These are phyloP conservation scores for Coleophora deauratella DNA, from an alignment of 2,888 invertebrate species.

Conservation along the genomic window DNA sequence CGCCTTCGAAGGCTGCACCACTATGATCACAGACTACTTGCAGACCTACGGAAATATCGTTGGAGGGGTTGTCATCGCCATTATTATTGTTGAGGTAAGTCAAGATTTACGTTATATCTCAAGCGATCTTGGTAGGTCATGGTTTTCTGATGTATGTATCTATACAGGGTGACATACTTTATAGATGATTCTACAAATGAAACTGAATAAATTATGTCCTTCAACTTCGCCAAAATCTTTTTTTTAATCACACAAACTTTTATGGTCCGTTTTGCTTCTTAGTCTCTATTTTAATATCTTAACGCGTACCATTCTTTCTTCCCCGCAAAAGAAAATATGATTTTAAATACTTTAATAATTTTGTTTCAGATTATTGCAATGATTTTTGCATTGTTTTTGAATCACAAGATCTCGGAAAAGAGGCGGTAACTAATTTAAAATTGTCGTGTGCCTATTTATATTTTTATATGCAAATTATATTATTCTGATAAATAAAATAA, in stretches of 20 bases:
- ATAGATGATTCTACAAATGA: no score
- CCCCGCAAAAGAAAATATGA: no score
- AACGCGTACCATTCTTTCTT: no score
- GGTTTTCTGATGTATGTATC: no score
- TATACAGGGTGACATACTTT: no score
- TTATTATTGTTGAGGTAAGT: constrained; percentile 42
- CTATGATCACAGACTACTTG: constrained; percentile 29
- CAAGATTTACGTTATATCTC: background rate
- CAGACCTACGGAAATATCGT: constrained; percentile 32
- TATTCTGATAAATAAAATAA: no score
- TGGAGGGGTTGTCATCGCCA: constrained; percentile 21
- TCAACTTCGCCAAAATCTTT: no score
- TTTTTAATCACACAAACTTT: no score
- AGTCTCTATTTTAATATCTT: no score
- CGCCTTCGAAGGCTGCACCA: constrained; percentile 32
- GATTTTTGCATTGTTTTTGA: constrained; percentile 23
- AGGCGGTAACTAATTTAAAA: constrained; percentile 4
- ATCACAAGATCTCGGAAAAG: constrained; percentile 17
- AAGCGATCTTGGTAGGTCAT: background rate
- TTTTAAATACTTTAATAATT: background rate
- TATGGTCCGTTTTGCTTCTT: no score
- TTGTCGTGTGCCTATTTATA: background rate
- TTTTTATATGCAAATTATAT: background rate
- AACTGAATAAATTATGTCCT: no score
- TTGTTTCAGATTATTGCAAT: constrained; percentile 22